phyloP scores from a whole-genome alignment of 1,140 invertebrate genomes.

The Nomia melanderi region DNA sequence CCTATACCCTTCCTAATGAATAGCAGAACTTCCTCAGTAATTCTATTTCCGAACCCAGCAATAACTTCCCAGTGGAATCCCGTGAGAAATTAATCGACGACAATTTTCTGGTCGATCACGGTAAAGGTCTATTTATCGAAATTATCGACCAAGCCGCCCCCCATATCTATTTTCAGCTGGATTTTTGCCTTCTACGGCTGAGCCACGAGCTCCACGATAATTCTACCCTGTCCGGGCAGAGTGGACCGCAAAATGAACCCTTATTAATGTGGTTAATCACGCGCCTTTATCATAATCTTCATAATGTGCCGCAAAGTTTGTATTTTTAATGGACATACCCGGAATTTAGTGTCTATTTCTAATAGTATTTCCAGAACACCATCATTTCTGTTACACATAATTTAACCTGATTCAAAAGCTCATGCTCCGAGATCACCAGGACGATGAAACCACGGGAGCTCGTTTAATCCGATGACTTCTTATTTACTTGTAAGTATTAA shows the following conservation, averaged over 20 bases:
- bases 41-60: neutral
- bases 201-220: conserved; percentile 56
- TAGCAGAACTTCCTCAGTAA: neutral
- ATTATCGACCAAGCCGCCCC: conserved; percentile 63
- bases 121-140: conserved; percentile 72
- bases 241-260: conserved; percentile 40
- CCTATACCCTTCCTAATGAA: neutral
- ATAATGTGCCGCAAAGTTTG: conserved; percentile 54
- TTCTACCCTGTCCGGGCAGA: conserved; percentile 54
- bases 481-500: too few species aligned
- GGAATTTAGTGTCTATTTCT: conserved; percentile 22
- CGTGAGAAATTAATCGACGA: conserved; percentile 40
- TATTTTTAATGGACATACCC: conserved; percentile 49
- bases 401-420: too few species aligned
- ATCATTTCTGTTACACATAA: too few species aligned
- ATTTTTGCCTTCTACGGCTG: conserved; percentile 48
- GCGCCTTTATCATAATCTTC: conserved; percentile 51
- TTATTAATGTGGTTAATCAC: conserved; percentile 58
- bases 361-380: neutral
- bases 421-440: too few species aligned
- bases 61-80: neutral
- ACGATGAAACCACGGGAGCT: too few species aligned
- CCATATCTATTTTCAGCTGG: conserved; percentile 47
- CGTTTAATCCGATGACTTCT: too few species aligned
- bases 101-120: conserved; percentile 57